Conservation (phyloP, 2,888 invertebrate species). For the Sphaerophoria taeniata region DNA sequence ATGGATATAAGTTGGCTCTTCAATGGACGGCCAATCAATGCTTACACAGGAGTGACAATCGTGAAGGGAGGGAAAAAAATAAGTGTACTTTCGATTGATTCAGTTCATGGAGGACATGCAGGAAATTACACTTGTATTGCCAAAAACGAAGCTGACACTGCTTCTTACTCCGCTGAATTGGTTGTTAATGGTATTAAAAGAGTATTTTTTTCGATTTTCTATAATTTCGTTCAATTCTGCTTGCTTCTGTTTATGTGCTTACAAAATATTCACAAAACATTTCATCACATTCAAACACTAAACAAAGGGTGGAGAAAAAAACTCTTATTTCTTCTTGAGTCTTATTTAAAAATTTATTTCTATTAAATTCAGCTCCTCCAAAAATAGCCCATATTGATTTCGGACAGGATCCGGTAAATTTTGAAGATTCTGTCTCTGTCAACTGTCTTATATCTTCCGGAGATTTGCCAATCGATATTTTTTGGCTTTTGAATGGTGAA, state of each 20-base stretch:
- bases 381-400: conserved; percentile 91
- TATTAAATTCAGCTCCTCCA: conserved; percentile 86
- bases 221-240: conserved; percentile 45
- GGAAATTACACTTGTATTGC: conserved; percentile 91
- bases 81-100: conserved; percentile 86
- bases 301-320: conserved; percentile 12
- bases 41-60: conserved; percentile 82
- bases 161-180: conserved; percentile 87
- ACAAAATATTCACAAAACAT: conserved; percentile 27
- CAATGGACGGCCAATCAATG: conserved; percentile 83
- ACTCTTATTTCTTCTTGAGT: not conserved
- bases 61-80: conserved; percentile 85
- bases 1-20: conserved; percentile 85
- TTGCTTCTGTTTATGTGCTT: conserved; percentile 51
- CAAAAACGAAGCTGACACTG: conserved; percentile 87
- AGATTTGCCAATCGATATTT: conserved; percentile 86
- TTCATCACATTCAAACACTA: conserved; percentile 2
- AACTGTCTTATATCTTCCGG: conserved; percentile 90
- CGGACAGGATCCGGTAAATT: conserved; percentile 88
- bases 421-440: conserved; percentile 88
- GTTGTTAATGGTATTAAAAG: conserved; percentile 86
- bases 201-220: conserved; percentile 33
- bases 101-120: conserved; percentile 86
- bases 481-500: conserved; percentile 85
- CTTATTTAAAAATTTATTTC: not conserved